Base-by-base conservation (phyloP, 2,797 vertebrate species). In the Sebastes oblongus region DNA sequence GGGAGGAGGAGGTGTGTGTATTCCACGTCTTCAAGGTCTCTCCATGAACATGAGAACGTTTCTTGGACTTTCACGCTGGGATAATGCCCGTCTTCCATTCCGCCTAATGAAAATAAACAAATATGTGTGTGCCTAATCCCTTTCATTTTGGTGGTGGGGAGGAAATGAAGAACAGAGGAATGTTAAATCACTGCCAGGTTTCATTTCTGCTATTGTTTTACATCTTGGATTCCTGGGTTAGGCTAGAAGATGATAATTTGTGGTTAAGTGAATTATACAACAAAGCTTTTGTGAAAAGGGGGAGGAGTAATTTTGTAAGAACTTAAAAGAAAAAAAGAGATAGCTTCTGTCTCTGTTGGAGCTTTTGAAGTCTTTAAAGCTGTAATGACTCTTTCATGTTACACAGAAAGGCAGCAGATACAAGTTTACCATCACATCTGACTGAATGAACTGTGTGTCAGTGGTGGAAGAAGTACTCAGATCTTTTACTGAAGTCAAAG, bases 361-460 rank as follows among this genome's bases (percentile, higher is more conserved):
- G 78, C 73, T 86, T 92, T 92, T 93, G 82, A 93, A 91, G 89
- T 86, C 71, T 81, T 77, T 81, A 75, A 83, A 80, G 72, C 77
- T 72, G 67, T 64, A 72, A 73, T 68, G 59, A 83, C 72, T 76
- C 84, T 91, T 91, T 95, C 68, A 90, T 94, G 88, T 92, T 84
- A 82, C 79, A 60, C 3, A 30, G 27, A 89, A 59, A 77, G 78
- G 58, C 74, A 72, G 66, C 77, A 80, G 74, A 68, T 75, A 80
- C 39, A 78, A 80, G 78, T 84, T 92, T 81, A 81, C 82, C 67
- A 54, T 86, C n/a, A 75, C 36, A 80, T 70, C 80, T 83, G 75
- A 86, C 64, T 32, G 50, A 6, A 24, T 46, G 4, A 36, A 54
- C 29, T 25, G 3, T 54, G 39, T 65, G n/a, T 22, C n/a, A 54